Percentiles rank a stretch among this genome's conserved stretches.
Conservation (phyloP, 2,888 invertebrate genomes). For the Chrysotoxum bicinctum region DNA sequence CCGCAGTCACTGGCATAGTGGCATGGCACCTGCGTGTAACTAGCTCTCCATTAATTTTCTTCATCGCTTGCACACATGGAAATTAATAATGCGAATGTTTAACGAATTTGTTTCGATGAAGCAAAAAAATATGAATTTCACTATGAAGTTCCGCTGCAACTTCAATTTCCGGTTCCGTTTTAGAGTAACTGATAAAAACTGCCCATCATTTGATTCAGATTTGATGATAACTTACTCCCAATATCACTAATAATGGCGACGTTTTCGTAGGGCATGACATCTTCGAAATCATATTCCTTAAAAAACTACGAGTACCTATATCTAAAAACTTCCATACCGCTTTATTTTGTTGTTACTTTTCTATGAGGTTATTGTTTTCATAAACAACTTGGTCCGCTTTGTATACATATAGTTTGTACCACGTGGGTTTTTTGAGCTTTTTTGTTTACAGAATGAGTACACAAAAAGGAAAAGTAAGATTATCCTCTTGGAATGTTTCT, state of each 20-base stretch:
- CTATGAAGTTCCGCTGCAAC: conserved; percentile 41
- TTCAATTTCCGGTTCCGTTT: conserved; percentile 55
- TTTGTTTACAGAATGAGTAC: conserved; percentile 24
- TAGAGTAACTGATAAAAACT: neutral
- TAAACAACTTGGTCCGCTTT: conserved; percentile 53
- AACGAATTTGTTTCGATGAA: neutral
- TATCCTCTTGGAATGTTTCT: conserved; percentile 37
- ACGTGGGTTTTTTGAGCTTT: conserved; percentile 65
- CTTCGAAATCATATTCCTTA: no score
- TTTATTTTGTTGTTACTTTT: neutral
- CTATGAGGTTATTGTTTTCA: conserved; percentile 5
- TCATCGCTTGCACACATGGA: neutral
- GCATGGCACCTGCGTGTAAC: conserved; percentile 67
- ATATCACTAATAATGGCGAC: neutral
- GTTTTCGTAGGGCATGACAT: no score
- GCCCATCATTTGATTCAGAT: neutral
- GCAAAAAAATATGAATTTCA: neutral
- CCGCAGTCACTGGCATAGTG: conserved; percentile 41
- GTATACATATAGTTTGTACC: conserved; percentile 10
- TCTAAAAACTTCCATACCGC: neutral
- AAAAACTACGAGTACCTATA: no score
- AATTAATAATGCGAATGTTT: neutral
- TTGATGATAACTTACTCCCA: neutral
- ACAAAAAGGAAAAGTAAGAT: conserved; percentile 10
- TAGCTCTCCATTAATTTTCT: conserved; percentile 4